These are phyloP conservation scores for Epistrophella euchroma DNA, from an alignment of 2,888 invertebrate species.

Conservation along the genomic window DNA sequence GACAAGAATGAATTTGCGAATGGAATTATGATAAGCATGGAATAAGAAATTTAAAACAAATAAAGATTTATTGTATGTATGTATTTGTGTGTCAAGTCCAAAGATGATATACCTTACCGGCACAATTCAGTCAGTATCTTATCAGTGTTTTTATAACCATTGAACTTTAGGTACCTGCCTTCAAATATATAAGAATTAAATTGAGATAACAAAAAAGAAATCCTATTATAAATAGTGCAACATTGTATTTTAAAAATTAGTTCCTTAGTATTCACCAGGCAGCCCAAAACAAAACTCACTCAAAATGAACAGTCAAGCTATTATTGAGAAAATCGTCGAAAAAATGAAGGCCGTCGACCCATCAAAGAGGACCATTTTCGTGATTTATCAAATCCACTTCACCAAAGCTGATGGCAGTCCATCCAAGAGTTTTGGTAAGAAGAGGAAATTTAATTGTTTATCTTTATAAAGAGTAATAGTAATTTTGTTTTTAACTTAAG, in stretches of 20 bases:
- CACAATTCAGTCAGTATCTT: slow-evolving; percentile 5
- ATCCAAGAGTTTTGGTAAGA: slow-evolving; percentile 36
- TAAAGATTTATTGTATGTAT: neutral
- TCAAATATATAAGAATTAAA: neutral
- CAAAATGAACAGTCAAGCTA: slow-evolving; percentile 41
- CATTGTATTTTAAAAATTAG: slow-evolving; percentile 2
- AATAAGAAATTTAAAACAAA: slow-evolving; percentile 16
- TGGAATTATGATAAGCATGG: slow-evolving; percentile 1
- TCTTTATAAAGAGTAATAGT: no score
- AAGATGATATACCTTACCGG: neutral
- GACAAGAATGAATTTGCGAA: neutral
- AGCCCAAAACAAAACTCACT: slow-evolving; percentile 6
- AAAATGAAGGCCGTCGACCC: slow-evolving; percentile 35
- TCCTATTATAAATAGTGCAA: slow-evolving; percentile 33
- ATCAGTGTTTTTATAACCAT: slow-evolving; percentile 19
- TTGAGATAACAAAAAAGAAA: slow-evolving; percentile 1
- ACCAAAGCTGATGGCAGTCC: slow-evolving; percentile 39
- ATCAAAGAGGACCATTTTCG: slow-evolving; percentile 36
- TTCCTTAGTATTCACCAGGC: slow-evolving; percentile 29
- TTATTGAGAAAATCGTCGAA: slow-evolving; percentile 40
- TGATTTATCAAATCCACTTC: slow-evolving; percentile 32
- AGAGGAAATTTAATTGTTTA: neutral
- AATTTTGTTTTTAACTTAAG: slow-evolving; percentile 6
- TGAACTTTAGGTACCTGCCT: slow-evolving; percentile 32
- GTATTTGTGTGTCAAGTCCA: slow-evolving; percentile 10